Base-by-base conservation (phyloP, 2,113 vertebrate species). In the Pavo muticus region DNA sequence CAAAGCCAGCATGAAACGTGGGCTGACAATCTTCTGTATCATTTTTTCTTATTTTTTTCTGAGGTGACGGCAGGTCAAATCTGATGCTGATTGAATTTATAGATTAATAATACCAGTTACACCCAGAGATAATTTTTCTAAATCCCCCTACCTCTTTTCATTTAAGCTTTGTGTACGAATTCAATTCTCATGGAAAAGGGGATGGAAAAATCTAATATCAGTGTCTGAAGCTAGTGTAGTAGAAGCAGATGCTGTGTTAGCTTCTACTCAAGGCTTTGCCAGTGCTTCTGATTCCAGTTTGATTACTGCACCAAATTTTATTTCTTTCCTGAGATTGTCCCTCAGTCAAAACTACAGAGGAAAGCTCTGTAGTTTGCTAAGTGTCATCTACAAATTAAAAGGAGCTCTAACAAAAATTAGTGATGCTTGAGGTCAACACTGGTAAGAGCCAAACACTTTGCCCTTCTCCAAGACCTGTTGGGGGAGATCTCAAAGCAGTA, bases 171-270 rank as follows among this genome's bases (percentile, higher is more conserved):
- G 6, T 71, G 8, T 68, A 44, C 80, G 48, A 89, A 76, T 76
- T 72, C 19, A 48, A 59, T 95, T 93, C 63, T 85, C 29, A 39
- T 48, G 54, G 27, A 92, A 89, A 45, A 5, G 25, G 9, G 16
- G 24, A 75, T 7, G 42, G 13, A 67, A 94, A 88, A 86, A 73
- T 48, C 40, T 69, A 50, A 4, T 75, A 69, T 52, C 60, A 69
- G 20, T 54, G 61, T n/a, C 48, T 78, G 29, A 80, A 88, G 61
- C 59, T 35, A 81, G 48, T 57, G 25, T 14, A 75, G 27, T 35
- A 80, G 86, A 95, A 95, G 73, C 84, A 94, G 77, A 91, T 78
- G 84, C 77, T 87, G 24, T 60, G n/a, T 13, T 92, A 84, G 30
- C 52, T 90, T 65, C 87, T 84, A 32, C 40, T 65, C 23, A 44